Conservation (phyloP, 2,113 vertebrate genomes). For the Centropus unirufus region DNA sequence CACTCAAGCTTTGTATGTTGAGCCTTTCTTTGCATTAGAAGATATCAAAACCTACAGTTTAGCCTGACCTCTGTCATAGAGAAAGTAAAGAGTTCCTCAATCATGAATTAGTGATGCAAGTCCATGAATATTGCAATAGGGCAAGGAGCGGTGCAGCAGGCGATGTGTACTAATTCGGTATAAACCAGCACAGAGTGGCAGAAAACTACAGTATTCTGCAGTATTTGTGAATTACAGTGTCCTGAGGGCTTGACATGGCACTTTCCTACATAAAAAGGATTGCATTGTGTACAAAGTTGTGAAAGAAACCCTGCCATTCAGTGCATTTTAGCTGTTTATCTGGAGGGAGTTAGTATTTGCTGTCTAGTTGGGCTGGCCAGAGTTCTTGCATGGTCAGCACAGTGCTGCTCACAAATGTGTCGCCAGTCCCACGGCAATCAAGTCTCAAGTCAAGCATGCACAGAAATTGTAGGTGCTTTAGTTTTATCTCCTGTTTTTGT, state of each 20-base stretch:
- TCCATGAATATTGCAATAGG: constrained; percentile 1
- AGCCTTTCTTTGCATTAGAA: neutral
- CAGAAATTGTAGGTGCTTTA: neutral
- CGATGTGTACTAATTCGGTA: neutral
- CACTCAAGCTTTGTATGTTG: neutral
- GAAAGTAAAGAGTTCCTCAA: neutral
- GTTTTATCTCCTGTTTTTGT: neutral
- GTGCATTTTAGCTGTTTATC: constrained; percentile 17
- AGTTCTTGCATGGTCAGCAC: neutral
- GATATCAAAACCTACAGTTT: neutral
- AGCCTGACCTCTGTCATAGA: neutral
- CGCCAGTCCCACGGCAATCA: accelerated
- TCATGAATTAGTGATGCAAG: constrained; percentile 24
- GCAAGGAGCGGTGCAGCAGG: neutral
- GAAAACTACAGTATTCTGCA: constrained; percentile 24
- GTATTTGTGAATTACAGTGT: neutral
- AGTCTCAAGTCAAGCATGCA: neutral
- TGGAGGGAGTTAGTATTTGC: constrained; percentile 2
- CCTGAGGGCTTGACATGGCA: neutral
- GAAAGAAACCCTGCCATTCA: constrained; percentile 24
- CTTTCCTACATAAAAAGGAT: constrained; percentile 8
- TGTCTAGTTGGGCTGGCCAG: neutral
- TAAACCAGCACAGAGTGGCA: constrained; percentile 1
- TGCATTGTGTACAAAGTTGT: constrained; percentile 35
- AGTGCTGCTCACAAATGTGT: neutral